Evolutionary conservation across 2,888 invertebrate genomes (phyloP).

Genomic region (Agonopterix alstromeriana): DNA sequence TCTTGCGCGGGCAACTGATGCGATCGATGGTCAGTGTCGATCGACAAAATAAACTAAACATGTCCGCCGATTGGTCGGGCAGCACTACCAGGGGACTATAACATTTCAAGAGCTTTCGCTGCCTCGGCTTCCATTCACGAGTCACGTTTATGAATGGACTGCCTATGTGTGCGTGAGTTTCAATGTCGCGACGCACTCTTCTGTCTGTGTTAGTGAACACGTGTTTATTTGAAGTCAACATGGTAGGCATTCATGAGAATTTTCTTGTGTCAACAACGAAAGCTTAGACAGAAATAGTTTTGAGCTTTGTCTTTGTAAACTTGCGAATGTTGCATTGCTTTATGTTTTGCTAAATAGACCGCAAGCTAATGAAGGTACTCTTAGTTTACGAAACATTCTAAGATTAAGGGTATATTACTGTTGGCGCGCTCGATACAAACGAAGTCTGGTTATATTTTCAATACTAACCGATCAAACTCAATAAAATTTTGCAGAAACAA

Average conservation of each 20-base stretch:
- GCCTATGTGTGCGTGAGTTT: slow-evolving; percentile 38
- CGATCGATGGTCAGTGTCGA: slow-evolving; percentile 16
- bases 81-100: slow-evolving; percentile 58
- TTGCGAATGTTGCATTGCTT: slow-evolving; percentile 23
- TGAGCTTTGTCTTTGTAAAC: slow-evolving; percentile 61
- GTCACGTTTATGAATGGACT: slow-evolving; percentile 49
- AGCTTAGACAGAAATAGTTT: slow-evolving; percentile 61
- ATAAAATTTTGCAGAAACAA: too few relatives aligned
- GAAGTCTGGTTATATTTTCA: too few relatives aligned
- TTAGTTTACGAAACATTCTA: too few relatives aligned
- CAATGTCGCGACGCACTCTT: slow-evolving; percentile 16
- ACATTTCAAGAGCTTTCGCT: slow-evolving; percentile 47
- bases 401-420: too few relatives aligned
- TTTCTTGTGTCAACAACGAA: slow-evolving; percentile 69
- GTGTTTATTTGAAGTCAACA: slow-evolving; percentile 64
- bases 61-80: slow-evolving; percentile 58
- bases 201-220: slow-evolving; percentile 35
- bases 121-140: slow-evolving; percentile 42
- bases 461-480: too few relatives aligned
- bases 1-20: slow-evolving; percentile 7
- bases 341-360: background rate
- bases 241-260: slow-evolving; percentile 72
- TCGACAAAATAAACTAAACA: slow-evolving; percentile 47
- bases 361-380: too few relatives aligned
- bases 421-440: too few relatives aligned